Evolutionary conservation across 2,888 invertebrate genomes (phyloP).

Genomic region (Amphipyra berbera): DNA sequence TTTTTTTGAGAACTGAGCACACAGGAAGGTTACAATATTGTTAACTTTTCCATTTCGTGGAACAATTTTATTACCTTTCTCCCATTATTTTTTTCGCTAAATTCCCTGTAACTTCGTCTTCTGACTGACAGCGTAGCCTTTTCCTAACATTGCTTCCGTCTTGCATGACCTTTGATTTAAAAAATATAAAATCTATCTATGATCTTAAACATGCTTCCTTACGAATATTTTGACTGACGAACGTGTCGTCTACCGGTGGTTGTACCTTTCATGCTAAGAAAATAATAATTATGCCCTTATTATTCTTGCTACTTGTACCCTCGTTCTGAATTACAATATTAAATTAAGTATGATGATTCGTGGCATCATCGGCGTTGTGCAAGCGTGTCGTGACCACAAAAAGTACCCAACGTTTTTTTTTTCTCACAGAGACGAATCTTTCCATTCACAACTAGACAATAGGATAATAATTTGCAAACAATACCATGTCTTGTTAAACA

Average conservation of each 20-base stretch:
- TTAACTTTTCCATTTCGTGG: conserved; percentile 32
- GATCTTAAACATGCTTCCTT: too few relatives aligned
- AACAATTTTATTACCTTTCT: conserved; percentile 74
- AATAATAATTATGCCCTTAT: too few relatives aligned
- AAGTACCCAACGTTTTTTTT: conserved; percentile 23
- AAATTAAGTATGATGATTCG: neutral
- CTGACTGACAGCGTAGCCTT: conserved; percentile 78
- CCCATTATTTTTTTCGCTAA: conserved; percentile 73
- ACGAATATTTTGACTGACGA: too few relatives aligned
- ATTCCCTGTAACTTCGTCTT: conserved; percentile 73
- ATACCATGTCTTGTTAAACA: neutral
- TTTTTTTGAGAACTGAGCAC: neutral
- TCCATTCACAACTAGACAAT: conserved; percentile 17
- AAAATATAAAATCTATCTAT: conserved; percentile 38
- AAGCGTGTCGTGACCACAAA: conserved; percentile 31
- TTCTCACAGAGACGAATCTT: conserved; percentile 18
- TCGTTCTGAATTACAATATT: neutral
- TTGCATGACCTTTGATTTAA: conserved; percentile 66
- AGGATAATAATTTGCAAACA: conserved; percentile 1
- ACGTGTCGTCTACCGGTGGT: neutral
- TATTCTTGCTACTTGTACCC: neutral
- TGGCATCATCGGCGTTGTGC: conserved; percentile 15
- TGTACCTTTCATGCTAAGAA: neutral
- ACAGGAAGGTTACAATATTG: neutral
- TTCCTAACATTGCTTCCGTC: conserved; percentile 69